phyloP scores from a whole-genome alignment of 2,113 vertebrate species.

The Alethe diademata region DNA sequence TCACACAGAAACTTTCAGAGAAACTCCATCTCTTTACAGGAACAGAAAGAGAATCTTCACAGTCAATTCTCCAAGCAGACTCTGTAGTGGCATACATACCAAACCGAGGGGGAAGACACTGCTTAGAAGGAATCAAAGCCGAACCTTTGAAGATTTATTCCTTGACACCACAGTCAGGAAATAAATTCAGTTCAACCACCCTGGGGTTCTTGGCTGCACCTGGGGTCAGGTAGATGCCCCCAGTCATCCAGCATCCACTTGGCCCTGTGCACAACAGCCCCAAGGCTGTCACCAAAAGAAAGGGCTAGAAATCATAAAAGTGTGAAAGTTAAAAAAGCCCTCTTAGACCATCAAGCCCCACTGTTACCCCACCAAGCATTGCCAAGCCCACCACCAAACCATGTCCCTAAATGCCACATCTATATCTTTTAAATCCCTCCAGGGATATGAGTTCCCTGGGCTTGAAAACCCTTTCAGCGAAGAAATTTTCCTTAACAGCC shows the following conservation, averaged over 20 bases:
- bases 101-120: background rate
- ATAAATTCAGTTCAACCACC: background rate
- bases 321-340: background rate
- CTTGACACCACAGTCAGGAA: background rate
- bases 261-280: background rate
- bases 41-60: background rate
- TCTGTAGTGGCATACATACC: background rate
- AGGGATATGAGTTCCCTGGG: background rate
- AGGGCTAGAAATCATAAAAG: background rate
- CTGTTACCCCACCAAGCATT: background rate
- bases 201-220: background rate
- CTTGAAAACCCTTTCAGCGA: background rate
- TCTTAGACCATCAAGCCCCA: background rate
- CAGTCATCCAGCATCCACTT: background rate
- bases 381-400: background rate
- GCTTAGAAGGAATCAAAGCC: background rate
- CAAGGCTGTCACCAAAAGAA: background rate
- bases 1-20: background rate
- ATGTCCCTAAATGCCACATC: background rate
- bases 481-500: background rate
- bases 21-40: background rate
- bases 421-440: background rate
- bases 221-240: background rate
- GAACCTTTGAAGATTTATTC: background rate
- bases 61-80: background rate